Base-by-base conservation (phyloP, 2,888 invertebrate genomes). In the Epsilonema sp. region DNA sequence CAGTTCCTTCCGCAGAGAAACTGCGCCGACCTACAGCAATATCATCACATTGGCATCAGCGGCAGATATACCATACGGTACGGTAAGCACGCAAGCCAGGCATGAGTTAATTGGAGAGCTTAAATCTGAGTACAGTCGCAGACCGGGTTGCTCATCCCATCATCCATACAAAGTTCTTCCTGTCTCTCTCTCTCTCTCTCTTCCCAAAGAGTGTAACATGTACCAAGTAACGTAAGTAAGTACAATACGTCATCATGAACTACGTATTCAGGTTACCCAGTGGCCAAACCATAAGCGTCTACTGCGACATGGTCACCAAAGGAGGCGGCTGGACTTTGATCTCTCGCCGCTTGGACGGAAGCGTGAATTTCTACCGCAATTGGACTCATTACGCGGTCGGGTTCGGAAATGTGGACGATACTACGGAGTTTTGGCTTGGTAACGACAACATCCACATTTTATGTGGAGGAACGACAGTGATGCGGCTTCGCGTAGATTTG, bases 21-120 rank as follows among this genome's bases (percentile, higher is more conserved):
- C 44, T 58, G 58, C 41, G 56, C 58, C 44, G 58, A 58, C 48
- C 46, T 58, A 20, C 53, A 52, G 49, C 47, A 50, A 19, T 58
- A 55, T 49, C 52, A 54, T 50, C 52, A 51, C 44, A 39, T 49
- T 19, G 45, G 24, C 21, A 36, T 26, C 3, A 49, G 46, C 41
- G 56, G 56, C 36, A 53, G 53, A 11, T 53, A 57, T 45, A 38
- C 13, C n/a, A 20, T 11, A 11, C 5, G 39, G n/a, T 39, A 11
- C 39, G 8, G 8, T 11, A 39, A 39, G n/a, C n/a, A n/a, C n/a
- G n/a, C n/a, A n/a, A n/a, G n/a, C n/a, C n/a, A n/a, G n/a, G n/a
- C n/a, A n/a, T n/a, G n/a, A n/a, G n/a, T n/a, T n/a, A n/a, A n/a
- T n/a, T n/a, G n/a, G n/a, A n/a, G n/a, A n/a, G n/a, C n/a, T n/a